Evolutionary conservation across 2,113 vertebrate species (phyloP).

Genomic region (Centropus bengalensis): DNA sequence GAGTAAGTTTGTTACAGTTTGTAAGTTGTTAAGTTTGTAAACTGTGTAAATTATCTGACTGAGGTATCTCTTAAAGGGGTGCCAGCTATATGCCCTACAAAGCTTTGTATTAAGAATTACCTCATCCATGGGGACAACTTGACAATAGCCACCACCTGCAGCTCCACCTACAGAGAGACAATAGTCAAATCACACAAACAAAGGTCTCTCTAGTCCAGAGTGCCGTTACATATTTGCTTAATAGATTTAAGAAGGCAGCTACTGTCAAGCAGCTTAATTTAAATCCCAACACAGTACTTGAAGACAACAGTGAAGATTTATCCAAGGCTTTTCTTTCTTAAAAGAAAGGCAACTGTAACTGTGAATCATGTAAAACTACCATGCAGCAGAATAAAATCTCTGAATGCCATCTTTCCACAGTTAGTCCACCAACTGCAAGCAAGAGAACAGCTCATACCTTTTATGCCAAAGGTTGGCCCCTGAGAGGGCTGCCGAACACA

Average conservation of each 20-base stretch:
- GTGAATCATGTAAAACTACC: neutral
- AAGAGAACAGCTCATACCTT: slow-evolving; percentile 78
- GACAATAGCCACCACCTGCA: slow-evolving; percentile 97
- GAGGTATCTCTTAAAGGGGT: neutral
- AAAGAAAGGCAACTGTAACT: neutral
- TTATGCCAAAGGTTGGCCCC: slow-evolving; percentile 98
- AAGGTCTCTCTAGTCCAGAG: neutral
- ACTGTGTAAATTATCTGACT: neutral
- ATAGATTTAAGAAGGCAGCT: neutral
- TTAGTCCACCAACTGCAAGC: neutral
- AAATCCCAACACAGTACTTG: neutral
- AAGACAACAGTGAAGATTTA: neutral
- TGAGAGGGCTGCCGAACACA: slow-evolving; percentile 98
- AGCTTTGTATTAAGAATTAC: slow-evolving; percentile 72
- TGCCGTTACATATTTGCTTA: neutral
- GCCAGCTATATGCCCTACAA: neutral
- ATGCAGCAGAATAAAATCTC: neutral
- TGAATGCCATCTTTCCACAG: neutral
- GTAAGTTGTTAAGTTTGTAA: no score
- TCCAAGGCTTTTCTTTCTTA: neutral
- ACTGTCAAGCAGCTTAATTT: neutral
- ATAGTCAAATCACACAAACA: neutral
- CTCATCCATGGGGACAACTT: slow-evolving; percentile 99
- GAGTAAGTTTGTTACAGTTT: neutral
- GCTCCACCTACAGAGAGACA: slow-evolving; percentile 87